These are phyloP conservation scores for Drosophila serrata DNA, from an alignment of 1,140 invertebrate genomes.

Conservation along the genomic window DNA sequence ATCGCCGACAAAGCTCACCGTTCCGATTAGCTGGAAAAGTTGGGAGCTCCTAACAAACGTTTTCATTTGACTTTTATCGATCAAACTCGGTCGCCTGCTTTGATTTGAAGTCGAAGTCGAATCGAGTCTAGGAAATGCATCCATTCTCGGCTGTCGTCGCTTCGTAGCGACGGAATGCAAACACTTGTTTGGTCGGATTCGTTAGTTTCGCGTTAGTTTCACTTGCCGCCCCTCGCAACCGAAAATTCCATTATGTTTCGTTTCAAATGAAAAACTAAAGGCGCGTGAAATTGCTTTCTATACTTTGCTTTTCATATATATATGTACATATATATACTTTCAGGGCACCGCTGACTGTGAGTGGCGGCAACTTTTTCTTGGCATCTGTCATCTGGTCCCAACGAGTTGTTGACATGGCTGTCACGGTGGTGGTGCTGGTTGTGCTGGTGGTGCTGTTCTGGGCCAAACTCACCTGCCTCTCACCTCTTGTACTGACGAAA, in stretches of 20 bases:
- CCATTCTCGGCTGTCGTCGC: constrained; percentile 41
- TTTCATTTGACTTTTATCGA: constrained; percentile 58
- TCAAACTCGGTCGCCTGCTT: constrained; percentile 58
- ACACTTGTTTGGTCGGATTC: constrained; percentile 59
- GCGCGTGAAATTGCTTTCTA: constrained; percentile 64
- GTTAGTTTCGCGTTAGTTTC: constrained; percentile 18
- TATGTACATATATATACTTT: not conserved
- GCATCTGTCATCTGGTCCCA: constrained; percentile 43
- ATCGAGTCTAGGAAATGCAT: constrained; percentile 10
- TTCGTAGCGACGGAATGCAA: constrained; percentile 81
- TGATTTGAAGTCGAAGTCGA: constrained; percentile 44
- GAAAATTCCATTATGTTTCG: constrained; percentile 58
- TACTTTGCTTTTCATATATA: not conserved
- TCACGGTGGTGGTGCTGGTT: not conserved
- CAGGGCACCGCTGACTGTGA: constrained; percentile 19
- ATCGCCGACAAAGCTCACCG: constrained; percentile 9
- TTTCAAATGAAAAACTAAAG: constrained; percentile 42
- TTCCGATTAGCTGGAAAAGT: constrained; percentile 36
- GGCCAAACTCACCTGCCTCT: constrained; percentile 15
- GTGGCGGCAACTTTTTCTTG: constrained; percentile 42
- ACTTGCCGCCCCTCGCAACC: constrained; percentile 35
- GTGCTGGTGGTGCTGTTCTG: constrained; percentile 13
- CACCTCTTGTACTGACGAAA: constrained; percentile 1
- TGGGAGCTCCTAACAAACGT: constrained; percentile 7
- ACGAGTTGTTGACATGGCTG: constrained; percentile 44